Evolutionary conservation across 35 echinoderm and acorn worm species (phyloP).

Genomic region (Ptychodera flava): DNA sequence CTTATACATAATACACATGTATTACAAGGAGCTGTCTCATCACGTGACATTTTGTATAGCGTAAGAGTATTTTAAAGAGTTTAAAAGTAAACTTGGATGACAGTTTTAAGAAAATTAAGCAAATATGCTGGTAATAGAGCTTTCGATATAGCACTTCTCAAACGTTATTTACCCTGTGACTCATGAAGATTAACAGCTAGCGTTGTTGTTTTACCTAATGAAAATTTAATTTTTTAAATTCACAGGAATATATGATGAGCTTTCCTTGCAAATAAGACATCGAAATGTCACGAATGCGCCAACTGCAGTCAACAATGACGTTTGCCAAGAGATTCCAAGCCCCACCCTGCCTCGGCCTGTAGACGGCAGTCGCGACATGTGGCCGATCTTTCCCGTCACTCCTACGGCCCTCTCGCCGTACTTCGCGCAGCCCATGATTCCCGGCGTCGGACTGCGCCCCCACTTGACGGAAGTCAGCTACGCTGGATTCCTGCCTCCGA

Average conservation of each 20-base stretch:
- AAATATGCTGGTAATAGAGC: no score
- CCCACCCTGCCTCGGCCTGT: neutral
- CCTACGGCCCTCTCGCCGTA: neutral
- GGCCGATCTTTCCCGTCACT: neutral
- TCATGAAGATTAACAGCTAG: no score
- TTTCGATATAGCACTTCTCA: no score
- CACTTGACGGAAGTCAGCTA: neutral
- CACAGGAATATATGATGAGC: neutral
- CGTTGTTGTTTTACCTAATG: no score
- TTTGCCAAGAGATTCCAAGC: neutral
- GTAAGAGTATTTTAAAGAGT: no score
- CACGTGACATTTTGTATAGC: no score
- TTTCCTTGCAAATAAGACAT: neutral
- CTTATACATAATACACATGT: no score
- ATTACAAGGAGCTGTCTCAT: no score
- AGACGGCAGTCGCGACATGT: neutral
- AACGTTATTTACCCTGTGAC: no score
- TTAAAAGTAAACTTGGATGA: no score
- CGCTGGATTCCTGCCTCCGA: neutral
- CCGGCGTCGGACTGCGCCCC: neutral
- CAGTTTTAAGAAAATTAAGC: no score
- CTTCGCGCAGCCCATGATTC: neutral
- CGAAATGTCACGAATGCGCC: neutral
- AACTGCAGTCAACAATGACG: neutral
- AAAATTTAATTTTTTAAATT: neutral